Evolutionary conservation across 2,113 vertebrate genomes (phyloP).

Genomic region (Xenotilapia longispinis): DNA sequence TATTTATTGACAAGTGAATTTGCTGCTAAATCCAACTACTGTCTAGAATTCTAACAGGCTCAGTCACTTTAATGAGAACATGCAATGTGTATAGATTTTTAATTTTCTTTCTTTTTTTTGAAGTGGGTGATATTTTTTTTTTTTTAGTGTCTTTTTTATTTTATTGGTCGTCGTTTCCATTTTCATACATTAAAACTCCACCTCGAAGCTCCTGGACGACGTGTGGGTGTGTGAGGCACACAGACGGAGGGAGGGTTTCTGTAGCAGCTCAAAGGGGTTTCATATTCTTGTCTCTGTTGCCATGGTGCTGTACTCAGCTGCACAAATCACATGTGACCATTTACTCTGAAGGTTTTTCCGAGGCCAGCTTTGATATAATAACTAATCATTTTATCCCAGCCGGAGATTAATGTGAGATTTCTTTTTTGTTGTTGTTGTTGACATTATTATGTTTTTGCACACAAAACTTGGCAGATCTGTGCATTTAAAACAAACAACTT

Average conservation of each 20-base stretch:
- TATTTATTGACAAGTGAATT: constrained; percentile 71
- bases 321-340: background rate
- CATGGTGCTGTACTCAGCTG: background rate
- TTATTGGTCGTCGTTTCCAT: constrained; percentile 5
- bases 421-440: background rate
- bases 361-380: constrained; percentile 21
- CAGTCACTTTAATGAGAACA: constrained; percentile 73
- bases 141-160: background rate
- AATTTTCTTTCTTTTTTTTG: background rate
- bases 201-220: constrained; percentile 1
- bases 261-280: constrained; percentile 26
- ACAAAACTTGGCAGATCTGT: background rate
- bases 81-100: constrained; percentile 67
- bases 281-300: background rate
- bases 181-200: constrained; percentile 33
- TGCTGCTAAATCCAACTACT: constrained; percentile 73
- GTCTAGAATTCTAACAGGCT: constrained; percentile 70
- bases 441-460: background rate
- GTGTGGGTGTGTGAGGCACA: background rate
- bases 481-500: background rate
- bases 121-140: constrained; percentile 28
- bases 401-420: background rate
- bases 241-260: constrained; percentile 8
- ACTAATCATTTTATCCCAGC: background rate
- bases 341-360: constrained; percentile 6